These are phyloP conservation scores for Otis tarda DNA, from an alignment of 2,113 vertebrate species.

Conservation along the genomic window DNA sequence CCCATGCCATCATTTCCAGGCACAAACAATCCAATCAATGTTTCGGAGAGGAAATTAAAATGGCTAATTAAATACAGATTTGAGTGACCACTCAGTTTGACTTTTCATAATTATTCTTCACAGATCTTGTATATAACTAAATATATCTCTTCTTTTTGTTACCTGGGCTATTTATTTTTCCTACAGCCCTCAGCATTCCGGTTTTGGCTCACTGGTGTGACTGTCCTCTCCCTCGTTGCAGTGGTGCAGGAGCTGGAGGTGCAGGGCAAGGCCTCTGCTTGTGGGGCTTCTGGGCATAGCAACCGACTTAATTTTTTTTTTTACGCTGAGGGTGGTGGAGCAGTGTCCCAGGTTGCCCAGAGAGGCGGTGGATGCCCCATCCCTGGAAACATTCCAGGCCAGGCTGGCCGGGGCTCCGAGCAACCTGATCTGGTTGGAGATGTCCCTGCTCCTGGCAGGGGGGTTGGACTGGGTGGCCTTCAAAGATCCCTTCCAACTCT, in stretches of 20 bases:
- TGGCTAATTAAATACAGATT: not conserved
- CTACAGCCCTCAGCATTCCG: not conserved
- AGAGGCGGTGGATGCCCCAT: too few species aligned
- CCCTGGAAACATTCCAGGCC: too few species aligned
- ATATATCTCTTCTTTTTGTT: not conserved
- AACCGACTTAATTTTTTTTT: too few species aligned
- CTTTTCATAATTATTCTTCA: not conserved
- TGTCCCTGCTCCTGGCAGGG: too few species aligned
- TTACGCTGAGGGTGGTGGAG: too few species aligned
- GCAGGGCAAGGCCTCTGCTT: too few species aligned
- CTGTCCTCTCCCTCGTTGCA: not conserved
- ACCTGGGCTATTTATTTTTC: not conserved
- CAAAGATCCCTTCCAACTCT: too few species aligned
- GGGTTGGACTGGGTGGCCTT: too few species aligned
- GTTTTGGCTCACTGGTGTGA: not conserved
- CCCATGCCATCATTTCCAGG: rapidly evolving
- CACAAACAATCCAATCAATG: not conserved
- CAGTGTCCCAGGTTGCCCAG: too few species aligned
- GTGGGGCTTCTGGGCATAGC: not conserved
- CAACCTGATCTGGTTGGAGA: too few species aligned
- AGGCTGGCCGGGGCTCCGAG: too few species aligned
- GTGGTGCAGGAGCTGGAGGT: not conserved
- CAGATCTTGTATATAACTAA: not conserved
- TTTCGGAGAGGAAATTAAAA: not conserved
- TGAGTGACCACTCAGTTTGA: not conserved